Evolutionary conservation across 2,113 vertebrate genomes (phyloP).

Genomic region (Cryptotis parvus): DNA sequence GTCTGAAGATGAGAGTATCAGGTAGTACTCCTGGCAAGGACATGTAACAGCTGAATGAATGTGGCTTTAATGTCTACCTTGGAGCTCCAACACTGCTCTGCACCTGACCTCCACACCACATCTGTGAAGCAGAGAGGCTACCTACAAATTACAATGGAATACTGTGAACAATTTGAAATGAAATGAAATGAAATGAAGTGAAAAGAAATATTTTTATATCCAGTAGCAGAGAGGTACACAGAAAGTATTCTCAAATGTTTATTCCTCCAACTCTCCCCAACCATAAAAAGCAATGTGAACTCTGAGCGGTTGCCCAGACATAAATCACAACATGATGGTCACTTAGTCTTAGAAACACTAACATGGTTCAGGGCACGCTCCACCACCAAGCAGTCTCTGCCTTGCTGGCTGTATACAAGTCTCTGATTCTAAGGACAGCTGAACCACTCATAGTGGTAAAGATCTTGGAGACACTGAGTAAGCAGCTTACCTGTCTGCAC

Average conservation of each 20-base stretch:
- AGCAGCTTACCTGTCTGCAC: neutral
- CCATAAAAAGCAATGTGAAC: neutral
- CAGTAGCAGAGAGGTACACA: neutral
- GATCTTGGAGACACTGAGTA: too few species aligned
- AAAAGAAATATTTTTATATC: neutral
- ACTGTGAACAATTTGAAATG: too few species aligned
- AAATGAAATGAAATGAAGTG: neutral
- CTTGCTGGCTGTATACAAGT: neutral
- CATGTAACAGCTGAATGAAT: too few species aligned
- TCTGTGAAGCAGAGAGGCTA: too few species aligned
- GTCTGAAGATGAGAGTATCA: too few species aligned
- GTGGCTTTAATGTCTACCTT: too few species aligned
- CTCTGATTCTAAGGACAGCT: neutral
- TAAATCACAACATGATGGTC: too few species aligned
- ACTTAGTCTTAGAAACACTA: neutral
- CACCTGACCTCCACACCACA: too few species aligned
- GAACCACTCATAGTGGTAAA: neutral
- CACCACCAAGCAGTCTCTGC: neutral
- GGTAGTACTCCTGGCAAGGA: too few species aligned
- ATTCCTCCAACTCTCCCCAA: neutral
- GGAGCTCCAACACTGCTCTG: too few species aligned
- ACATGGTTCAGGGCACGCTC: neutral
- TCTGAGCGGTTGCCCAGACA: too few species aligned
- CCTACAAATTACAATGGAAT: too few species aligned
- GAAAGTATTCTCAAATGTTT: neutral